A percentile compares a stretch with the other conserved stretches of the same genome.
phyloP scores from a whole-genome alignment of 2,888 invertebrate genomes.

The Hylaea fasciaria region DNA sequence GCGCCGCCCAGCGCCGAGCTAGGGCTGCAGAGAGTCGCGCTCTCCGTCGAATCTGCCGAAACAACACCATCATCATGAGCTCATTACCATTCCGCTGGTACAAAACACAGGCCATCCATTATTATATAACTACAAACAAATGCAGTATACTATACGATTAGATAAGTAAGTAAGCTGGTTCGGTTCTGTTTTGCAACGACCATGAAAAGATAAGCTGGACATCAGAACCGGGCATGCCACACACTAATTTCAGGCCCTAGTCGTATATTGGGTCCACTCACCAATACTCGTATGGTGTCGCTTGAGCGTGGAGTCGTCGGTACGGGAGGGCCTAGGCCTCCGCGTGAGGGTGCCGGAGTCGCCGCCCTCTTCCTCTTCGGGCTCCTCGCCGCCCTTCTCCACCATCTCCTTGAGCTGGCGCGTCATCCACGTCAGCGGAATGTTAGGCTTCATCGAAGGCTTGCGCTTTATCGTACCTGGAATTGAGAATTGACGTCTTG shows the following conservation, averaged over 20 bases:
- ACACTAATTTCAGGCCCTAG: background rate
- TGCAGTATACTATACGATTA: too few relatives aligned
- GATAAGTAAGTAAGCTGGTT: too few relatives aligned
- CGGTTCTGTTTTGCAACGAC: too few relatives aligned
- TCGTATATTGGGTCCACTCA: constrained; percentile 39
- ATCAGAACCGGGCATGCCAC: too few relatives aligned
- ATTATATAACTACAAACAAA: too few relatives aligned
- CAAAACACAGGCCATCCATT: too few relatives aligned
- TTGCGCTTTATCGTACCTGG: constrained; percentile 95
- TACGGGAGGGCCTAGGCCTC: constrained; percentile 70
- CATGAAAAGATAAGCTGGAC: too few relatives aligned
- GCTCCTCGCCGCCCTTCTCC: constrained; percentile 83
- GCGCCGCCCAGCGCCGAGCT: constrained; percentile 54
- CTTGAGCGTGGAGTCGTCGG: constrained; percentile 74
- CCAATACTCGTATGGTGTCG: constrained; percentile 64
- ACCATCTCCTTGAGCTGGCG: constrained; percentile 95
- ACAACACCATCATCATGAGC: background rate
- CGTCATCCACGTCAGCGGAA: constrained; percentile 95
- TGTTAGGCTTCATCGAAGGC: constrained; percentile 96
- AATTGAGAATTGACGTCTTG: constrained; percentile 17
- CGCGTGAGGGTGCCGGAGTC: constrained; percentile 84
- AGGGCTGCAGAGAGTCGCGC: constrained; percentile 45
- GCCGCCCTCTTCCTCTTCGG: constrained; percentile 70
- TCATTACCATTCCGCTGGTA: too few relatives aligned
- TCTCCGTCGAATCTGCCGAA: constrained; percentile 60